phyloP scores from a whole-genome alignment of 2,888 invertebrate species.

The Drosophila hamatofila region DNA sequence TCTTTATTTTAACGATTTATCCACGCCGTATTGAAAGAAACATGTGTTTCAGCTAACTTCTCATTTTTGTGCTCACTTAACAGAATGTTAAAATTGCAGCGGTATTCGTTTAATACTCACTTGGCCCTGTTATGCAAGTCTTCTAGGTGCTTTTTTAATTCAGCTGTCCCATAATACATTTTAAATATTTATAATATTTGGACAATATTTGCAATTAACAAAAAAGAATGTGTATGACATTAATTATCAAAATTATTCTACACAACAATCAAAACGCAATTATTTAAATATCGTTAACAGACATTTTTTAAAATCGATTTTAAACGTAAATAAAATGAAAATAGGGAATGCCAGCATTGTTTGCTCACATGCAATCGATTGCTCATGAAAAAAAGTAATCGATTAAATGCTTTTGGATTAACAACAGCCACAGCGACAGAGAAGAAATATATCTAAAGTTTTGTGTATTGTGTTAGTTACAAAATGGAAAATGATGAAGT shows the following conservation, averaged over 20 bases:
- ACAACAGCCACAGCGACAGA: conserved; percentile 18
- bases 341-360: not conserved
- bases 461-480: conserved; percentile 7
- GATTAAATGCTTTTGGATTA: conserved; percentile 5
- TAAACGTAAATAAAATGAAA: not conserved
- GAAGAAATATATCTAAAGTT: conserved; percentile 13
- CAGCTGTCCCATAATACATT: no score
- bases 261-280: no score
- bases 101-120: not conserved
- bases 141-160: no score
- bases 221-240: no score
- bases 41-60: conserved; percentile 25
- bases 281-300: no score
- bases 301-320: not conserved
- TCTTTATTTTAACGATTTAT: not conserved
- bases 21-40: conserved; percentile 11
- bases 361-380: not conserved
- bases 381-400: not conserved
- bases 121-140: not conserved
- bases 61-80: not conserved
- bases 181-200: no score
- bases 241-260: no score
- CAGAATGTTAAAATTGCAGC: not conserved
- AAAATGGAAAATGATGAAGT: conserved; percentile 76
- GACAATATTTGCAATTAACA: no score